These are phyloP conservation scores for Limenitis camilla DNA, from an alignment of 2,888 invertebrate genomes.

Conservation along the genomic window DNA sequence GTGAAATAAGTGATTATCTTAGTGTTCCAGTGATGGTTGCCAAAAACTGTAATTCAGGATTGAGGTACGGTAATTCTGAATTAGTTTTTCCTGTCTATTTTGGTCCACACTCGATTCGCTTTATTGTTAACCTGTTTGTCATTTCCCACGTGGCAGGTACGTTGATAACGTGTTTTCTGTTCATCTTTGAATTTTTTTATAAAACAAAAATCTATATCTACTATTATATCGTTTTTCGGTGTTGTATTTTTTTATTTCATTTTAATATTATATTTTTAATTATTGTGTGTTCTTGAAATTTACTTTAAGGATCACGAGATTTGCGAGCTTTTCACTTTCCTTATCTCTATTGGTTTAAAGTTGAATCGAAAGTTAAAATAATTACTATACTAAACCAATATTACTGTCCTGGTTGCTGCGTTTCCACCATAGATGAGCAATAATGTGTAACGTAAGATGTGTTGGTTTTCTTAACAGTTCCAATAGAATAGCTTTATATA, in stretches of 20 bases:
- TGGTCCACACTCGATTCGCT: constrained; percentile 23
- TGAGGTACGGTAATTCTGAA: constrained; percentile 40
- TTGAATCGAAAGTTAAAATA: no score
- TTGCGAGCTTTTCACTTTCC: no score
- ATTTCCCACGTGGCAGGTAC: constrained; percentile 22
- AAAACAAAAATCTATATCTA: background rate
- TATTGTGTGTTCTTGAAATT: background rate
- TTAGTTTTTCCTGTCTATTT: constrained; percentile 33
- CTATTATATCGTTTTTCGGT: no score
- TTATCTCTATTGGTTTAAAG: no score
- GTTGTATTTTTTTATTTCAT: no score
- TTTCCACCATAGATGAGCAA: no score
- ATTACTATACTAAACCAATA: no score
- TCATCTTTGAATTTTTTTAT: background rate
- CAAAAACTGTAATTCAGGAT: constrained; percentile 43
- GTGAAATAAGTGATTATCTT: constrained; percentile 19
- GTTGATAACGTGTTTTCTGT: background rate
- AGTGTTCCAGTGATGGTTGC: constrained; percentile 40
- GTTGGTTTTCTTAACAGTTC: no score
- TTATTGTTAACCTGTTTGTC: constrained; percentile 28
- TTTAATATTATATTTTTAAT: background rate
- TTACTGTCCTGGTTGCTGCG: no score
- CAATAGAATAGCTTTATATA: no score
- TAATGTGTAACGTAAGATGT: no score
- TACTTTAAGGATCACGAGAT: no score